Percentiles rank a stretch among this genome's conserved stretches.
Conservation (phyloP, 2,113 vertebrate species). For the Nerophis ophidion region DNA sequence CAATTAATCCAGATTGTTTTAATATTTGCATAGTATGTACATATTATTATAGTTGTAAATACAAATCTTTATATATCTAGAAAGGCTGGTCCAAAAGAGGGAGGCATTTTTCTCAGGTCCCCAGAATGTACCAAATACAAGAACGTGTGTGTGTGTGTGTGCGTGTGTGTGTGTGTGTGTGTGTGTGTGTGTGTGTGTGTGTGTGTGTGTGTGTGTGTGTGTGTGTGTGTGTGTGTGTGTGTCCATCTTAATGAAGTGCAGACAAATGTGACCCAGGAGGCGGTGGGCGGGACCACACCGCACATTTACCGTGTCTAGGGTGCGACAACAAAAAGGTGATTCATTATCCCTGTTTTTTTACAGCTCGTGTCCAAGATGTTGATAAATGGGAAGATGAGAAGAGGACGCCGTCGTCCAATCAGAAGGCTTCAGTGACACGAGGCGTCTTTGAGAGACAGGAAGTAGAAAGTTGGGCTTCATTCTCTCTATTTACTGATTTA, state of each 20-base stretch:
- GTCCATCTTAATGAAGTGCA: conserved; percentile 25
- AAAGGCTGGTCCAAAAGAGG: too few species aligned
- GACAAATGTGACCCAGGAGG: neutral
- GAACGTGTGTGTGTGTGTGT: neutral
- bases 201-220: neutral
- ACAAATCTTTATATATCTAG: too few species aligned
- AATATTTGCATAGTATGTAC: too few species aligned
- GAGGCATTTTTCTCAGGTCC: too few species aligned
- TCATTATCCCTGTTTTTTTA: neutral
- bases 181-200: neutral
- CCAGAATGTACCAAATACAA: too few species aligned
- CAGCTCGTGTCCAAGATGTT: neutral
- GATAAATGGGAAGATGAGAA: too few species aligned
- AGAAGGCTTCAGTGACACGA: neutral
- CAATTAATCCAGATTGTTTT: too few species aligned
- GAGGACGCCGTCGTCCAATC: too few species aligned
- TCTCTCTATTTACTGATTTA: conserved; percentile 4
- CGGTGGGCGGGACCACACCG: neutral
- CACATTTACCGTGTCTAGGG: neutral
- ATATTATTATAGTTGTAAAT: too few species aligned
- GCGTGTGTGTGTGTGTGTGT: conserved; percentile 10
- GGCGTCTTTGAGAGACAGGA: neutral
- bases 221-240: conserved; percentile 7
- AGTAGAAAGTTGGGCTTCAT: conserved; percentile 12
- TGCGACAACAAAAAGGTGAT: neutral